Evolutionary conservation across 2,113 vertebrate genomes (phyloP).

Genomic region (Oreochromis niloticus): DNA sequence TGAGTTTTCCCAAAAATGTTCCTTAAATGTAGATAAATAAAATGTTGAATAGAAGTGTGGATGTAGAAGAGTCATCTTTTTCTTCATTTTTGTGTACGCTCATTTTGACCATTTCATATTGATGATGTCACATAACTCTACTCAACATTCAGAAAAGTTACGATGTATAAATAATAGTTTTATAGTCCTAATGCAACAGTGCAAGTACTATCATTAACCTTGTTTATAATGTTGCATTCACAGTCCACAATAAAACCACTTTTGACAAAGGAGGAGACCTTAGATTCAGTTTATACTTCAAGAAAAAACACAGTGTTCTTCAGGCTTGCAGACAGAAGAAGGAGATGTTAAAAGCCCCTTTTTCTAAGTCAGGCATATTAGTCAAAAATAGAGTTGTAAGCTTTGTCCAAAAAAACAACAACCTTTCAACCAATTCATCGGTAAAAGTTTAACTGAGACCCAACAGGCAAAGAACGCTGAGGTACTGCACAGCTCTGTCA

Average conservation of each 20-base stretch:
- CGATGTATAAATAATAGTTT: background rate
- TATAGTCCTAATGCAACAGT: background rate
- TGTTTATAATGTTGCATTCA: background rate
- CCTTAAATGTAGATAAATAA: background rate
- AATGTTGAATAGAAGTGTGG: background rate
- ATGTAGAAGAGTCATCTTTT: background rate
- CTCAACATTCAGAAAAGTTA: background rate
- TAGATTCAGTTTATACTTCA: background rate
- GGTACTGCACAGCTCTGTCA: background rate
- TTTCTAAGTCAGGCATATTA: background rate
- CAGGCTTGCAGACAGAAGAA: background rate
- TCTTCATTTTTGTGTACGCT: background rate
- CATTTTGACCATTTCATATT: background rate
- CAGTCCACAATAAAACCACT: background rate
- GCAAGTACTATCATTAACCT: background rate
- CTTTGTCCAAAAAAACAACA: accelerated
- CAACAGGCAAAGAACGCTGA: background rate
- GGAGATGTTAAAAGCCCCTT: background rate
- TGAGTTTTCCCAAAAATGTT: background rate
- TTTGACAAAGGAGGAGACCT: background rate
- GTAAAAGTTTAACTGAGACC: background rate
- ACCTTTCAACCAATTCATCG: background rate
- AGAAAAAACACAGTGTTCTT: background rate
- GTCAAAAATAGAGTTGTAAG: background rate
- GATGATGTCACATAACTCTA: background rate